Evolutionary conservation across 1,140 invertebrate species (phyloP), one percentile per base, ranked within the genome.

Genomic region (Drosophila nannoptera): DNA sequence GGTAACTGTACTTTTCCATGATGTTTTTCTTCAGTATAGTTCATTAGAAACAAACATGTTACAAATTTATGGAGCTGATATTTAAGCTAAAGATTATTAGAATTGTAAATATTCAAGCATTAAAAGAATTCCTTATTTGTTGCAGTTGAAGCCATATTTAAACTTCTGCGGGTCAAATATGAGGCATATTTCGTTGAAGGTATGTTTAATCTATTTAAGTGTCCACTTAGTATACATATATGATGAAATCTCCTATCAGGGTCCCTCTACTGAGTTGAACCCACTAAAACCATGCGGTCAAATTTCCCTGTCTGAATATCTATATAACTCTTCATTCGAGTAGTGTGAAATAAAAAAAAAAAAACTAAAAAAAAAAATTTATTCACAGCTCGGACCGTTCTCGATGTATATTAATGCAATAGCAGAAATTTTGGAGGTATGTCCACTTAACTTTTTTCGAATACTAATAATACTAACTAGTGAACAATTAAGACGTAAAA

Each of bases 221-320:
- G 22, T 1, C 3, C 22, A 22, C 3, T 22, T 22, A 22, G 1
- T 22, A 22, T 22, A 2, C 3, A 22, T 4, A 9, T 33, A 38
- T 87, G 83, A 87, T 87, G 83, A 83, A 67, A 7, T 45, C 40
- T 80, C 60, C 63, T 63, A 46, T 46, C 74, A 78, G 75, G 84
- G 82, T 73, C 83, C 83, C 83, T 87, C 83, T 87, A 67, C 83
- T 87, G 83, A 87, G 82, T 73, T 56, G 83, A 88, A 87, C 87
- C 87, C 78, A 76, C 71, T 52, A 84, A 75, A 87, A 87, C 77
- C 87, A 54, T 88, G 87, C 87, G 77, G 87, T 84, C 58, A 70
- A 87, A 16, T 60, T 72, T 84, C 62, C 73, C 66, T 69, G 84
- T 61, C 86, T 88, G 87, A 88, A 66, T 9, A 38, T 33, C 40